Base-by-base conservation (phyloP, 2,797 vertebrate species). In the Tragelaphus eurycerus region DNA sequence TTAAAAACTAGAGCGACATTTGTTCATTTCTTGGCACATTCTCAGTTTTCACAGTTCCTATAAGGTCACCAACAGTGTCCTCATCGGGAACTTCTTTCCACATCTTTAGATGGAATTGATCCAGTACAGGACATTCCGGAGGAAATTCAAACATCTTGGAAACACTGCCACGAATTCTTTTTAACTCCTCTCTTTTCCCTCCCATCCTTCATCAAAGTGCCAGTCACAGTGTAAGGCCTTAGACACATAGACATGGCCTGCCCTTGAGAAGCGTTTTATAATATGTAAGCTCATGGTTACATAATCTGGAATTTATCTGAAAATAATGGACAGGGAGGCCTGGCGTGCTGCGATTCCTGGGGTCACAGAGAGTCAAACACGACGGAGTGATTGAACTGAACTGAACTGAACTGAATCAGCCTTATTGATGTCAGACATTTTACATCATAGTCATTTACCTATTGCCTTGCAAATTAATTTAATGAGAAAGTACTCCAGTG, bases 381-480 rank as follows among this genome's bases (percentile, higher is more conserved):
- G 43, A 43, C 43, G 6, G 43, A 43, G 43, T 5, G 43, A 43
- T 43, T 43, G 43, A 43, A 43, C 43, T 43, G 38, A 43, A 38
- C 38, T 43, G 38, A 43, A 43, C 43, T 43, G 43, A 43, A 43
- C 43, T 43, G 43, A 43, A 76, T 29, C 50, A 71, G 74, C 12
- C 34, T 64, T 46, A 38, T 38, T 10, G 3, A 62, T 54, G 31
- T 74, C 57, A 74, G 38, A 21, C n/a, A 34, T 52, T 31, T 85
- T 52, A 10, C 23, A 25, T 84, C 52, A 84, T 29, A 55, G 46
- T 54, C 74, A 38, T n/a, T 52, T 55, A 25, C 25, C 78, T 52
- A 50, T 59, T 89, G 71, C 89, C 74, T 93, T n/a, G 81, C 54
- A 64, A 74, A 84, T 92, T 89, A 62, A 29, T 60, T 43, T 43